phyloP scores from a whole-genome alignment of 2,797 vertebrate genomes.

The Chelonia mydas region DNA sequence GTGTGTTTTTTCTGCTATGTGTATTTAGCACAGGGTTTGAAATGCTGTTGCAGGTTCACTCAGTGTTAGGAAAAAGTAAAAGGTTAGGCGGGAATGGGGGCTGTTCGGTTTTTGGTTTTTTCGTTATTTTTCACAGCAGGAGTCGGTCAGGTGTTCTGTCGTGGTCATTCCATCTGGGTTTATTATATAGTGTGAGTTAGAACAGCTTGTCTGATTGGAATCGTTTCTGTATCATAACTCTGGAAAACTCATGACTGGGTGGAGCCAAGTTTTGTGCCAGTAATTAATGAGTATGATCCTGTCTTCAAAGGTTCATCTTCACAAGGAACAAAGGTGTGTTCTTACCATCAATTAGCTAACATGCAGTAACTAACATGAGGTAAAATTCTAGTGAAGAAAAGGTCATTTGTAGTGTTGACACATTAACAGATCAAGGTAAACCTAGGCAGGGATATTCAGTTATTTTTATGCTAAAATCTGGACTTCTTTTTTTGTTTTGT shows the following conservation, averaged over 20 bases:
- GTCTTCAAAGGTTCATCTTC: too few species aligned
- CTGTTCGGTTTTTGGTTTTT: too few species aligned
- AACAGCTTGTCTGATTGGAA: accelerated
- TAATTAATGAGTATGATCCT: accelerated
- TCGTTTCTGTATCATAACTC: neutral
- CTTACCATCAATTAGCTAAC: too few species aligned
- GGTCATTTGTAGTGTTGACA: neutral
- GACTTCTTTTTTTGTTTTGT: neutral
- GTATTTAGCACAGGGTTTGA: neutral
- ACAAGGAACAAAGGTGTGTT: too few species aligned
- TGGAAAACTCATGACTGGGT: neutral
- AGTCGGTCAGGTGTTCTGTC: neutral
- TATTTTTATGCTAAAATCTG: neutral
- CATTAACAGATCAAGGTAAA: neutral
- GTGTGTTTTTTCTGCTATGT: neutral
- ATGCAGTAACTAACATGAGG: too few species aligned
- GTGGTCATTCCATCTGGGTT: neutral
- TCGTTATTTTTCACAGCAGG: neutral
- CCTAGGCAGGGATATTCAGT: accelerated
- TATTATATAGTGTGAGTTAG: neutral
- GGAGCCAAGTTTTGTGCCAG: neutral
- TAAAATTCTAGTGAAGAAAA: neutral
- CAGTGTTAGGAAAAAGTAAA: neutral
- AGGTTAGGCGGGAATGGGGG: neutral
- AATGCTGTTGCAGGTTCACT: neutral